Evolutionary conservation across 2,113 vertebrate genomes (phyloP).

Genomic region (Brachyhypopomus gauderio): DNA sequence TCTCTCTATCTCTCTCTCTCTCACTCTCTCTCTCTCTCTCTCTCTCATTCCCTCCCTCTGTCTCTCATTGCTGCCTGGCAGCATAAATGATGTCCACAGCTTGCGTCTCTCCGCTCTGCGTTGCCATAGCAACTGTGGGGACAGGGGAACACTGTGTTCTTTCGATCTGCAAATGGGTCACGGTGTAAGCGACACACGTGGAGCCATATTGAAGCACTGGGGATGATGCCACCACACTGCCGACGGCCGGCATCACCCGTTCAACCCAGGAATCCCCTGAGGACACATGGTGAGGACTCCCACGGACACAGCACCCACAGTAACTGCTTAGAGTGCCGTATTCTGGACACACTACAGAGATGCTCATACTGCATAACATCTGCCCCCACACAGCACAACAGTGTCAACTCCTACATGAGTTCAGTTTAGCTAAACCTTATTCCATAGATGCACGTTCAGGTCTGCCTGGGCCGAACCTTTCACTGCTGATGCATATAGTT

Average conservation of each 20-base stretch:
- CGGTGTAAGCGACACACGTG: conserved; percentile 62
- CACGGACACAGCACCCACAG: neutral
- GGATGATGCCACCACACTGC: conserved; percentile 19
- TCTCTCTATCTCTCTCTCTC: conserved; percentile 33
- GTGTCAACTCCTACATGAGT: conserved; percentile 34
- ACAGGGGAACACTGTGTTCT: conserved; percentile 73
- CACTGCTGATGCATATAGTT: neutral
- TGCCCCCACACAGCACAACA: conserved; percentile 20
- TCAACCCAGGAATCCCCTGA: conserved; percentile 43
- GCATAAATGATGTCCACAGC: conserved; percentile 66
- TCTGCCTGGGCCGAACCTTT: conserved; percentile 21
- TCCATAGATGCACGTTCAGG: conserved; percentile 22
- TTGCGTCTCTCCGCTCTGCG: conserved; percentile 76
- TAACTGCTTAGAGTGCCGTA: neutral
- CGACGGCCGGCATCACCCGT: conserved; percentile 48
- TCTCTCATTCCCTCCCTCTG: neutral
- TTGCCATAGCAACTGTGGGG: conserved; percentile 79
- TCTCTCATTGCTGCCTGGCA: conserved; percentile 49
- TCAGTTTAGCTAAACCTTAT: conserved; percentile 20
- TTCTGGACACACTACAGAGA: conserved; percentile 11
- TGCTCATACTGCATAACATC: conserved; percentile 10
- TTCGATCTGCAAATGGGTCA: conserved; percentile 76
- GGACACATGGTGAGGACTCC: conserved; percentile 6
- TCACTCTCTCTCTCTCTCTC: conserved; percentile 46
- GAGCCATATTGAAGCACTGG: conserved; percentile 41